Conservation (phyloP, 1,140 invertebrate genomes). For the Drosophila nigromelanica region DNA sequence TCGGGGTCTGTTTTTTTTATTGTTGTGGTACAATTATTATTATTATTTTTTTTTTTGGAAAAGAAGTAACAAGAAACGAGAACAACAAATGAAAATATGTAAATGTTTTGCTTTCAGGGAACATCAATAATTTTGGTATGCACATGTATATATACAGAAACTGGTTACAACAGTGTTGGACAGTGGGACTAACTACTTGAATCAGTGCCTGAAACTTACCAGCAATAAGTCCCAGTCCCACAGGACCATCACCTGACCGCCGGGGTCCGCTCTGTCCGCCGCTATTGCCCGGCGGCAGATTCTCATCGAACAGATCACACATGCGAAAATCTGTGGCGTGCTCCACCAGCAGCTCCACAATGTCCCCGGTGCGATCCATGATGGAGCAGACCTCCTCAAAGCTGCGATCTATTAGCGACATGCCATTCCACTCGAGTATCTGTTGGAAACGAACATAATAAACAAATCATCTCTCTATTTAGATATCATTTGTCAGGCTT, state of each 20-base stretch:
- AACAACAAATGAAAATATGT: conserved; percentile 77
- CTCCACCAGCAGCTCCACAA: conserved; percentile 92
- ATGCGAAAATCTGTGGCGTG: conserved; percentile 89
- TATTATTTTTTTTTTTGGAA: conserved; percentile 30
- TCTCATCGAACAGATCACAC: conserved; percentile 88
- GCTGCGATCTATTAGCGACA: conserved; percentile 93
- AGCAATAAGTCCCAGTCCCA: conserved; percentile 79
- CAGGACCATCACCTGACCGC: conserved; percentile 77
- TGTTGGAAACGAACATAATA: conserved; percentile 54
- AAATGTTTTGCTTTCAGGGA: conserved; percentile 50
- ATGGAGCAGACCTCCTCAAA: conserved; percentile 95
- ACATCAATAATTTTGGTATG: conserved; percentile 29
- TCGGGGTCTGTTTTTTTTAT: conserved; percentile 84
- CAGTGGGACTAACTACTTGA: conserved; percentile 5
- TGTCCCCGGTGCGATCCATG: conserved; percentile 92
- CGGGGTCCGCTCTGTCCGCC: conserved; percentile 75
- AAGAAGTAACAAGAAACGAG: conserved; percentile 75
- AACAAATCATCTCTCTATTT: not conserved
- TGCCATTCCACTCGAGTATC: conserved; percentile 93
- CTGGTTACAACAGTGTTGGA: conserved; percentile 10
- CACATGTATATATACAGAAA: conserved; percentile 25
- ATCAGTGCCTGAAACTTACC: conserved; percentile 61
- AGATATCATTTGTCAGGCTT: conserved; percentile 20
- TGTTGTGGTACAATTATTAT: conserved; percentile 13
- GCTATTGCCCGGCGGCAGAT: conserved; percentile 77